Percentiles rank a stretch among this genome's conserved stretches.
These are phyloP conservation scores for Vulpes vulpes DNA, from an alignment of 2,113 vertebrate species.

Conservation along the genomic window DNA sequence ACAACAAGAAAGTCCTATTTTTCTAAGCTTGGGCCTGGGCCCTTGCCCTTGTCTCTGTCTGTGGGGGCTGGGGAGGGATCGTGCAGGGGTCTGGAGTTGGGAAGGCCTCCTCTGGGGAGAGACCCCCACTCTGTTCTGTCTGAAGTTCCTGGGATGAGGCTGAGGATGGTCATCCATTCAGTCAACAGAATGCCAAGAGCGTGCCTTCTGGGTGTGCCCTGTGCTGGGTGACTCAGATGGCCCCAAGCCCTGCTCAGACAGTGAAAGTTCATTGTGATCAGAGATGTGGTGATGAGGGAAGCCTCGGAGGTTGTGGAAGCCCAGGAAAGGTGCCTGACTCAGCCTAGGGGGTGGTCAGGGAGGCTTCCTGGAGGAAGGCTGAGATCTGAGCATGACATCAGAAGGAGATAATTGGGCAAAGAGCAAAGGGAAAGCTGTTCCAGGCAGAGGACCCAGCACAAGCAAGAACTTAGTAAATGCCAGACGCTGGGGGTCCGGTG, in stretches of 20 bases:
- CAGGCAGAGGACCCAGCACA: background rate
- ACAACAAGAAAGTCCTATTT: constrained; percentile 85
- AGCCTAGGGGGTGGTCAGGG: background rate
- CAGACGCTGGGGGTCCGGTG: background rate
- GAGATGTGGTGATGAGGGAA: background rate
- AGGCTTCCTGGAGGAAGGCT: background rate
- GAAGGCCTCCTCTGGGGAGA: background rate
- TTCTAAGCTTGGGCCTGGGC: constrained; percentile 80
- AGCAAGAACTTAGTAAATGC: background rate
- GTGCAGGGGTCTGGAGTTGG: background rate
- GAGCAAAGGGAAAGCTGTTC: background rate
- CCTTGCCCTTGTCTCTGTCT: constrained; percentile 77
- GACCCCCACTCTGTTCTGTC: background rate
- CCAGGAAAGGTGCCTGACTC: background rate
- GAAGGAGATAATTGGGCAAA: background rate
- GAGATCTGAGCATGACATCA: background rate
- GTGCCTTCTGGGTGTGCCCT: background rate
- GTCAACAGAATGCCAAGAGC: background rate
- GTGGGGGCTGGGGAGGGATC: background rate
- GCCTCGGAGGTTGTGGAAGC: background rate
- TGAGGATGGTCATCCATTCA: background rate
- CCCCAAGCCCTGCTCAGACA: background rate
- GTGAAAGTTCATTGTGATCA: background rate
- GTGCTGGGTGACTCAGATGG: background rate
- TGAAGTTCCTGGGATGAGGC: background rate